phyloP scores from a whole-genome alignment of 2,113 vertebrate species.

The Cepphus grylle region DNA sequence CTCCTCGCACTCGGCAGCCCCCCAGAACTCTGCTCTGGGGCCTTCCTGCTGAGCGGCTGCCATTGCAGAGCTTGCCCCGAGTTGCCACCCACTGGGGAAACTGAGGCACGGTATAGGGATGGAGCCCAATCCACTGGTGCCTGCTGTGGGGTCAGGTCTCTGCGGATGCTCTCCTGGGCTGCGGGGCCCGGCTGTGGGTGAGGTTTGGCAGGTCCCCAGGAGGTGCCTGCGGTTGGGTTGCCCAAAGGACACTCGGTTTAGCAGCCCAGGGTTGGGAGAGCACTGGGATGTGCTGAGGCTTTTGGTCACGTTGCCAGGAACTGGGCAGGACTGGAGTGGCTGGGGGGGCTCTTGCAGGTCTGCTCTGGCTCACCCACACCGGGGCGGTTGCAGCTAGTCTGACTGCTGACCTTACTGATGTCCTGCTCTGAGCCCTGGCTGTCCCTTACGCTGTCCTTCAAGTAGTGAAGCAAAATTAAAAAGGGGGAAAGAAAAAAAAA shows the following conservation, averaged over 20 bases:
- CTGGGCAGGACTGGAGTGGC: background rate
- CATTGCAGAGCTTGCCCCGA: accelerated
- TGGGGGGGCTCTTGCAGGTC: background rate
- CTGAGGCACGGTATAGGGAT: background rate
- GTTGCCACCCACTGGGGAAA: background rate
- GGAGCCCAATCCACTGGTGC: background rate
- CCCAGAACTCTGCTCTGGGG: no score
- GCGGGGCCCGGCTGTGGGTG: background rate
- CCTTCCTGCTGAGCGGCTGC: background rate
- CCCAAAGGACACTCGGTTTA: background rate
- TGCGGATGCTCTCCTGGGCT: background rate
- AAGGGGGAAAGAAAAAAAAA: background rate
- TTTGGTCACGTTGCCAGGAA: accelerated
- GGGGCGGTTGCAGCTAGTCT: background rate
- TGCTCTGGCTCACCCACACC: background rate
- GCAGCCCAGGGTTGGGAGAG: background rate
- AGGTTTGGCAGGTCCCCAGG: background rate
- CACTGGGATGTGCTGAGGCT: background rate
- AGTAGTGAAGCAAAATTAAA: background rate
- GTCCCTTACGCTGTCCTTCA: background rate
- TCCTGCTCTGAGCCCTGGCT: background rate
- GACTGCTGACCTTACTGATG: background rate
- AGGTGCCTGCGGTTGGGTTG: background rate
- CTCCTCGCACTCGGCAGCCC: accelerated
- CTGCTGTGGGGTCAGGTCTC: background rate